Evolutionary conservation across 2,797 vertebrate species (phyloP).

Genomic region (Oreonectes daqikongensis): DNA sequence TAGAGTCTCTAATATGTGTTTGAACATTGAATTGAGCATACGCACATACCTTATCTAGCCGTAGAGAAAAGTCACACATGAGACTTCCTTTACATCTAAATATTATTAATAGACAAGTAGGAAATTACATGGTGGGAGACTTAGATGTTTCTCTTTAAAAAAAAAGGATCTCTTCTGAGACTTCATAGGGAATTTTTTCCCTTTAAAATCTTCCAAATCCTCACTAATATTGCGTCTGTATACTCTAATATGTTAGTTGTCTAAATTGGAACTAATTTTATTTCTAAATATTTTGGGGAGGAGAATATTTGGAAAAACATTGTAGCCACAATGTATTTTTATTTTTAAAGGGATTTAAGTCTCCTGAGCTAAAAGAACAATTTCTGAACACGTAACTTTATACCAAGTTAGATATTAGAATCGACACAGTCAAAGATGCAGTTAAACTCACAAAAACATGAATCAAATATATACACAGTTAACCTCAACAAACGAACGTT

Average conservation of each 20-base stretch:
- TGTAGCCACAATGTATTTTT: too few relatives aligned
- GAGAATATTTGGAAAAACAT: background rate
- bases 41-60: background rate
- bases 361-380: background rate
- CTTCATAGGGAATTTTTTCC: too few relatives aligned
- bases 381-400: background rate
- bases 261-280: background rate
- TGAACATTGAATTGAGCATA: constrained; percentile 10
- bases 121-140: background rate
- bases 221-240: too few relatives aligned
- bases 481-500: constrained; percentile 17
- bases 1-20: background rate
- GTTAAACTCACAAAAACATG: constrained; percentile 1
- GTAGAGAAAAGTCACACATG: background rate
- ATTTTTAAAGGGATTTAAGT: too few relatives aligned
- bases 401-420: background rate
- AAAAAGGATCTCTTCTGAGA: too few relatives aligned
- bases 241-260: background rate
- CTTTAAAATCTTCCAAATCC: background rate
- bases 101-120: background rate
- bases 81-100: background rate
- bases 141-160: too few relatives aligned
- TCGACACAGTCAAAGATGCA: background rate
- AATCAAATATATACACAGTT: constrained; percentile 11
- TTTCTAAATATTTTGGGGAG: background rate